Base-by-base conservation (phyloP, 2,888 invertebrate species). In the Cheilosia variabilis region DNA sequence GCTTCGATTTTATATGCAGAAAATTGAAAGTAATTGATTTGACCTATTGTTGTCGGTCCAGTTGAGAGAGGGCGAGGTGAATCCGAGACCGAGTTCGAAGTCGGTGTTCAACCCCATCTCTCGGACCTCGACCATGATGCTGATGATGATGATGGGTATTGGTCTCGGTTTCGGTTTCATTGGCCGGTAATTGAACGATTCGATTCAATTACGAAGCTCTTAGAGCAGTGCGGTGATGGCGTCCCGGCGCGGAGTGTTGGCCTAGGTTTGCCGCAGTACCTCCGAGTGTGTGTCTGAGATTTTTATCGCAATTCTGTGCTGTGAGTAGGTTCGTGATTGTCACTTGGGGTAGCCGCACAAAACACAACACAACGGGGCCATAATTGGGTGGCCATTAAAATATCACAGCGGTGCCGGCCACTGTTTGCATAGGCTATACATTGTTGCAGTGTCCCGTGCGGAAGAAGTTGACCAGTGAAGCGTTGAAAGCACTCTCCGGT, bases 11-110 rank as follows among this genome's bases (percentile, higher is more conserved):
- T 78, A 78, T 78, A 82, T 87, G 82, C 82, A 87, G 77, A 87
- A 77, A 87, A 87, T 87, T 87, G 82, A 87, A 87, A 87, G 87
- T 87, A 87, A 82, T 87, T 78, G 87, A 87, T 82, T 87, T 87
- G 87, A 87, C 87, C 87, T 73, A 82, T 87, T 87, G 86, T 87
- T 72, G 81, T 87, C 53, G 68, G 87, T 76, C 65, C 50, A 78
- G 77, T 82, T 77, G 73, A 57, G 57, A 22, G 50, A 24, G 24
- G 24, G 52, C 27, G 27, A 82, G 68, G 66, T 72, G 63, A 80
- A 47, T 34, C 65, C 58, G 22, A 57, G 53, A 50, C 37, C 80
- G 58, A 65, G 22, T 22, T 60, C 37, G 19, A 43, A 76, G 69
- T 47, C 68, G 63, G 57, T 37, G 37, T 17, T 47, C 65, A 75